Evolutionary conservation across 2,888 invertebrate species (phyloP).

Genomic region (Lasioglossum lativentre): DNA sequence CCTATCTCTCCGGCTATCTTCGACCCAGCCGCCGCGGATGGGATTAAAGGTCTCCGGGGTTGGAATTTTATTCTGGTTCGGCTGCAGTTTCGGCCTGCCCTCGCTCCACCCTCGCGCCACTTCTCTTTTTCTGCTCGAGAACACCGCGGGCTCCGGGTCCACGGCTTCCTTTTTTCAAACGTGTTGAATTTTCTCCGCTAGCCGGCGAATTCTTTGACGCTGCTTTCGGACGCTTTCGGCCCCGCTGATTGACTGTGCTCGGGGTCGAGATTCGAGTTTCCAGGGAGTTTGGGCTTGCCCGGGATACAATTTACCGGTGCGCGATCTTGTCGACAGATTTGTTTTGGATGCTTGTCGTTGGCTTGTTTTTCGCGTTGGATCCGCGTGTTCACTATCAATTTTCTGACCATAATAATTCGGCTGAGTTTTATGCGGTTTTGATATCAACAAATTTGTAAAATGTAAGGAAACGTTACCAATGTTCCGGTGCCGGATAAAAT

Average conservation of each 20-base stretch:
- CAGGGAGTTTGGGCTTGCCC: not conserved
- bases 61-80: slow-evolving; percentile 20
- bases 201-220: slow-evolving; percentile 8
- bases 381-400: not conserved
- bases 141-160: not conserved
- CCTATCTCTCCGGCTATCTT: slow-evolving; percentile 32
- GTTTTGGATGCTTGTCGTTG: not conserved
- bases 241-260: not conserved
- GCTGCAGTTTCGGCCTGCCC: slow-evolving; percentile 7
- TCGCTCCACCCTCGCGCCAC: not conserved
- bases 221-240: not conserved
- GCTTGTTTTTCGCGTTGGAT: not conserved
- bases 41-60: slow-evolving; percentile 34
- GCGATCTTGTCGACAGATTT: not conserved
- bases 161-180: not conserved
- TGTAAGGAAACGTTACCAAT: too few relatives aligned
- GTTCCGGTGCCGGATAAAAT: too few relatives aligned
- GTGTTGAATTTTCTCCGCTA: not conserved
- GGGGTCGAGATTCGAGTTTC: not conserved
- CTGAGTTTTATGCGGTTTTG: not conserved
- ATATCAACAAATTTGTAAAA: not conserved
- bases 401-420: not conserved
- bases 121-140: not conserved
- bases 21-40: not conserved
- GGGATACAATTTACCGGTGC: not conserved